Conservation (phyloP, 2,888 invertebrate species). For the Unio pictorum region DNA sequence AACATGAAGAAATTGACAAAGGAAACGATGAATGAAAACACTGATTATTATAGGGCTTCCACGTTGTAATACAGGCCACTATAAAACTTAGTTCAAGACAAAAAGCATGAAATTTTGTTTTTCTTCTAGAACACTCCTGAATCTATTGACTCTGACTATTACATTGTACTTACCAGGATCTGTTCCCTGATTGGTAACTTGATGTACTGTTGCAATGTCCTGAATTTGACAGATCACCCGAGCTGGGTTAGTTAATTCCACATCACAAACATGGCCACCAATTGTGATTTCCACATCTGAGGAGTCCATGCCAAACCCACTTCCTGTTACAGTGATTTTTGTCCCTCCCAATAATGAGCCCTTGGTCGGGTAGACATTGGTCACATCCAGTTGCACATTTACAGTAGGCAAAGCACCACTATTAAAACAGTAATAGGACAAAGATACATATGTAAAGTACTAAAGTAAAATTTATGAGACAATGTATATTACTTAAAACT, state of each 20-base stretch:
- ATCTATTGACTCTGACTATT: not conserved
- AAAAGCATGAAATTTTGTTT: no score
- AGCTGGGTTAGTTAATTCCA: slow-evolving; percentile 19
- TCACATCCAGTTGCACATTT: slow-evolving; percentile 35
- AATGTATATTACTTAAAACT: no score
- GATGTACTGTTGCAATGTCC: slow-evolving; percentile 35
- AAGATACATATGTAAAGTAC: no score
- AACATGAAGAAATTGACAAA: no score
- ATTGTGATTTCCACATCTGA: slow-evolving; percentile 38
- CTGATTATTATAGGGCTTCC: no score
- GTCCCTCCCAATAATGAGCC: slow-evolving; percentile 53
- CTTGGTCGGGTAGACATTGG: slow-evolving; percentile 39
- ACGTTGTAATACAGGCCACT: no score
- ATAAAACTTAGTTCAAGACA: no score
- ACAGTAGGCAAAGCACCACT: slow-evolving; percentile 19
- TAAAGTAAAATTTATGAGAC: no score
- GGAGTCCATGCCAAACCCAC: slow-evolving; percentile 42
- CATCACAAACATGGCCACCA: slow-evolving; percentile 29
- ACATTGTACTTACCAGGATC: slow-evolving; percentile 26
- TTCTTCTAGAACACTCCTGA: no score
- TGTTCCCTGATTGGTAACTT: slow-evolving; percentile 39
- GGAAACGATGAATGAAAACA: no score
- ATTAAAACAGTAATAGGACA: not conserved
- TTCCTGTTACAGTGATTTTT: slow-evolving; percentile 46
- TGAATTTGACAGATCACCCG: slow-evolving; percentile 38